A percentile compares a stretch with the other conserved stretches of the same genome.
These are phyloP conservation scores for Lepidurus couesii DNA, from an alignment of 1,140 invertebrate genomes.

Conservation along the genomic window DNA sequence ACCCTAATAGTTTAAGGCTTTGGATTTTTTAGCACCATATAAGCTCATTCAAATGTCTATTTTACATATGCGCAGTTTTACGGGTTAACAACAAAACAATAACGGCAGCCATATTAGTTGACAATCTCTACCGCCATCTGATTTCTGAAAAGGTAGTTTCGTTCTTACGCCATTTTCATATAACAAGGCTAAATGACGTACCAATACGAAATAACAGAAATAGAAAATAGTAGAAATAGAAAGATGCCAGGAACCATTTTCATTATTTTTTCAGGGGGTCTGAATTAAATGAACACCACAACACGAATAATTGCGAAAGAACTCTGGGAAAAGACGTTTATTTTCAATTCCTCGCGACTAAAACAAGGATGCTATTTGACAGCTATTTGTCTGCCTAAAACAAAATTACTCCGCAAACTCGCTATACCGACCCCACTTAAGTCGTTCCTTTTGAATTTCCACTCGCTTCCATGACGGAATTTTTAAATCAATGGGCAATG, in stretches of 20 bases:
- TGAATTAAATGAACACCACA: no score
- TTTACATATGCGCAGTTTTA: background rate
- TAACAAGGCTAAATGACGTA: background rate
- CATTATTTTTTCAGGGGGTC: no score
- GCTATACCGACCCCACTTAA: conserved; percentile 44
- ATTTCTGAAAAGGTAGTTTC: background rate
- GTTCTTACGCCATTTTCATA: background rate
- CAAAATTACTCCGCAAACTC: background rate
- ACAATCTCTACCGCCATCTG: background rate
- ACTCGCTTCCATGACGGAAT: conserved; percentile 70
- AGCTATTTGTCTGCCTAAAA: background rate
- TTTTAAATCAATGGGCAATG: conserved; percentile 50
- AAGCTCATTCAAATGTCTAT: no score
- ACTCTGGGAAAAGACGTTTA: background rate
- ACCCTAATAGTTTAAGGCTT: background rate
- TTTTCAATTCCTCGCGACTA: background rate
- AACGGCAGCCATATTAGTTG: background rate
- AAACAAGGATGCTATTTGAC: background rate
- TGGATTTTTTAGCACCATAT: background rate
- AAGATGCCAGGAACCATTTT: no score
- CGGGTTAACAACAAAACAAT: background rate
- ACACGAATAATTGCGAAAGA: no score
- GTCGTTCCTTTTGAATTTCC: conserved; percentile 60
- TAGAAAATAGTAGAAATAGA: no score
- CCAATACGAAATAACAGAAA: no score